A percentile compares a stretch with the other conserved stretches of the same genome.
Conservation (phyloP, 2,113 vertebrate genomes). For the Numenius arquata region DNA sequence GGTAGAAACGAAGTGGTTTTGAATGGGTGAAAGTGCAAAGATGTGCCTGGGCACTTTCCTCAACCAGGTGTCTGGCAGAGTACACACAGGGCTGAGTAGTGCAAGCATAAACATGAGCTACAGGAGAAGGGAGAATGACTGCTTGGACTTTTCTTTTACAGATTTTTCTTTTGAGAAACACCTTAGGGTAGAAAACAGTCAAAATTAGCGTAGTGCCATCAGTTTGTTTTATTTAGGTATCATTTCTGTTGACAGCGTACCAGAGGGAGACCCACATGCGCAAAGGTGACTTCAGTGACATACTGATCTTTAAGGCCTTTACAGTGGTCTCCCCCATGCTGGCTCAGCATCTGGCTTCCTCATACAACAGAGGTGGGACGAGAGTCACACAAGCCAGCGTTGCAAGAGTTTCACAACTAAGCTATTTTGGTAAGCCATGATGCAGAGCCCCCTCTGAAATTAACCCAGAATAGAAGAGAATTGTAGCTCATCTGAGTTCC, state of each 20-base stretch:
- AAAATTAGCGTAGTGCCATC: too few species aligned
- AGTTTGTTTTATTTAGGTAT: not conserved
- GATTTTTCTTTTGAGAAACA: not conserved
- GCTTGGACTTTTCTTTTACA: not conserved
- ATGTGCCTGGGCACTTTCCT: not conserved
- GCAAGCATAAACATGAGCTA: not conserved
- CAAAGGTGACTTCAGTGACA: not conserved
- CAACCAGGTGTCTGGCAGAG: not conserved
- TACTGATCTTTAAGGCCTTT: not conserved
- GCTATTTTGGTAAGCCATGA: not conserved
- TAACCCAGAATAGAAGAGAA: not conserved
- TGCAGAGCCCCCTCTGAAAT: not conserved
- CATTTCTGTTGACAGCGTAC: too few species aligned
- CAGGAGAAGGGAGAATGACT: not conserved
- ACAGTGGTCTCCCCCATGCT: not conserved
- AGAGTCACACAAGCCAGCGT: not conserved
- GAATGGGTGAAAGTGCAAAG: too few species aligned
- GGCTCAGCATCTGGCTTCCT: not conserved
- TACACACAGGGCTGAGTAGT: not conserved
- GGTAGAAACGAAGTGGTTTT: too few species aligned
- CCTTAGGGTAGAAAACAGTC: not conserved
- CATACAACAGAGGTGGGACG: too few species aligned
- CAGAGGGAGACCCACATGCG: not conserved
- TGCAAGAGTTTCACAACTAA: not conserved
- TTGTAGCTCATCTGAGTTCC: not conserved